A percentile compares a stretch with the other conserved stretches of the same genome.
Evolutionary conservation across 2,888 invertebrate species (phyloP).

Genomic region (Flexamia atlantica): DNA sequence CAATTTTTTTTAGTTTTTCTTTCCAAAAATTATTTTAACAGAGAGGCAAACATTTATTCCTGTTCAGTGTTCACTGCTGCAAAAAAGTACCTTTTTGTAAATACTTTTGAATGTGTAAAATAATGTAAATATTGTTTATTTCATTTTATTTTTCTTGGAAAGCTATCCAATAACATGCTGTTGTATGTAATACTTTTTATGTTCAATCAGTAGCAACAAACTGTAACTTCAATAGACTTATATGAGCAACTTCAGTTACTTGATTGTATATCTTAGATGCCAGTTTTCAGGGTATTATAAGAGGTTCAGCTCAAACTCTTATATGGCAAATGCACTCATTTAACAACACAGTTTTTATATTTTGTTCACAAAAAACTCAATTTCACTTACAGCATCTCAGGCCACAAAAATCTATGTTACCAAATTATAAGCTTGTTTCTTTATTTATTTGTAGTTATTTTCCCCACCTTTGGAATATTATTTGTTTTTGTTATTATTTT

Average conservation of each 20-base stretch:
- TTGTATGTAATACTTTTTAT: background rate
- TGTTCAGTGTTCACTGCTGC: too few species aligned
- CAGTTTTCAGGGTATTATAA: conserved; percentile 33
- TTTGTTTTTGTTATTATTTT: conserved; percentile 25
- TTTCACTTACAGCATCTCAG: background rate
- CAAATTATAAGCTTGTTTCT: conserved; percentile 28
- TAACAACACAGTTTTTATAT: conserved; percentile 32
- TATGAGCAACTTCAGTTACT: too few species aligned
- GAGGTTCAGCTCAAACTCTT: too few species aligned
- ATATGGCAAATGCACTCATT: conserved; percentile 21
- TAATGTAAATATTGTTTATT: conserved; percentile 10
- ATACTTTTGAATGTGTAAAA: too few species aligned
- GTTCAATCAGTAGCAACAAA: background rate
- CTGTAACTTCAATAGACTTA: background rate
- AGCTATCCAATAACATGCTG: background rate
- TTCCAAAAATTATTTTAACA: too few species aligned
- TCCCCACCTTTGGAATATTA: background rate
- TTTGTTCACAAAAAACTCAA: background rate
- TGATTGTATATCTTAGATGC: background rate
- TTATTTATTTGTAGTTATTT: conserved; percentile 49
- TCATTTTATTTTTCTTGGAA: background rate
- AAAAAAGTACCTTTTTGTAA: too few species aligned
- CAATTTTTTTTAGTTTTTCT: too few species aligned
- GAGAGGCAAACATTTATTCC: too few species aligned
- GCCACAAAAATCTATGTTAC: conserved; percentile 25